Conservation (phyloP, 2,888 invertebrate species). For the Acrocyrtus sp. region DNA sequence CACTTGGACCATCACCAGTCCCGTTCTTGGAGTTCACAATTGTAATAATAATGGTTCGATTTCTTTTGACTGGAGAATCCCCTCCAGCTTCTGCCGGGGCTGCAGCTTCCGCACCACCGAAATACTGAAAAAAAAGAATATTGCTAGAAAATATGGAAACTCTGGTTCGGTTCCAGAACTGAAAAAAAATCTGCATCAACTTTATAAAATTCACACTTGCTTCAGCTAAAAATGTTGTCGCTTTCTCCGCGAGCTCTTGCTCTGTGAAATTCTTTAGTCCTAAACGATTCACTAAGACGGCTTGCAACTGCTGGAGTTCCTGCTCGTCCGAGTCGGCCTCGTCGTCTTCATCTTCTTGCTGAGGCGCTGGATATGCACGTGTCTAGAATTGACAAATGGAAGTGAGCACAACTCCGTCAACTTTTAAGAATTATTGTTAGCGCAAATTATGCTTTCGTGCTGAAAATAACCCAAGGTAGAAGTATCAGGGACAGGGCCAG, state of each 20-base stretch:
- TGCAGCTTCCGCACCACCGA: constrained; percentile 7
- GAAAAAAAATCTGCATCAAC: neutral
- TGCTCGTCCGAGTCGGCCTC: constrained; percentile 32
- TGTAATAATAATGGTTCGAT: neutral
- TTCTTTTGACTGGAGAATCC: neutral
- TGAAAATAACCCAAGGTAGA: no score
- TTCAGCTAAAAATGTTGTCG: constrained; percentile 10
- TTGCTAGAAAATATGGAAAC: neutral
- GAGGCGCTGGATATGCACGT: constrained; percentile 11
- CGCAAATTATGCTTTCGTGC: no score
- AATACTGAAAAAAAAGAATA: constrained; percentile 30
- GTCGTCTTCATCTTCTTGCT: constrained; percentile 32
- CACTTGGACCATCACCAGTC: neutral
- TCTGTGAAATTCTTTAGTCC: constrained; percentile 18
- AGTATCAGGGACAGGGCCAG: no score
- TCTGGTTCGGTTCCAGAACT: no score
- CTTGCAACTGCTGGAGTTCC: constrained; percentile 5
- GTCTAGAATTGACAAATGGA: constrained; percentile 19
- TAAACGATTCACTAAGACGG: neutral
- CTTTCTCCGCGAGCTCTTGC: constrained; percentile 19
- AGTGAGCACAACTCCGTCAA: no score
- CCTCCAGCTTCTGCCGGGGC: constrained; percentile 5
- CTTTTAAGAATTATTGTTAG: no score
- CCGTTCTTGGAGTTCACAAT: neutral
- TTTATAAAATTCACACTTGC: neutral